Base-by-base conservation (phyloP, 2,888 invertebrate species). In the Leptura quadrifasciata region DNA sequence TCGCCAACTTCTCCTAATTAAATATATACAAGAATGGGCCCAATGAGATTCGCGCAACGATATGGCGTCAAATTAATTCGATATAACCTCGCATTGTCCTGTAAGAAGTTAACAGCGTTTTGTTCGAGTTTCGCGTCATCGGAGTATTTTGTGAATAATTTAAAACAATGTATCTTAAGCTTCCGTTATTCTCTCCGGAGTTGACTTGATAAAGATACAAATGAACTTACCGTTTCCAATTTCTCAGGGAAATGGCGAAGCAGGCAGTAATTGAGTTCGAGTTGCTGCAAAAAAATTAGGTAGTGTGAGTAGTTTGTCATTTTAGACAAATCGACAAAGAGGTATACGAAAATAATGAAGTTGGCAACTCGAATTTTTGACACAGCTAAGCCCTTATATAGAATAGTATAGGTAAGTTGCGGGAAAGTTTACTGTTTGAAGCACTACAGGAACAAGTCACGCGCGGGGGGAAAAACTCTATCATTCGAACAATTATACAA, bases 81-180 rank as follows among this genome's bases (percentile, higher is more conserved):
- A n/a, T n/a, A 47, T 5, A 47, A 47, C 47, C 47, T 15, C 0
- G 47, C n/a, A 47, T 47, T 47, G 47, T 47, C 0, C n/a, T 5
- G 4, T 47, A n/a, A n/a, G 15, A n/a, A 47, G 47, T 47, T 47
- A 47, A 47, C 47, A n/a, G 17, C 3, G 15, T 47, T 47, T 47
- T 47, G 47, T 47, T n/a, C 47, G n/a, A 47, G 47, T 47, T 47
- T 47, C 47, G 47, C n/a, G 47, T n/a, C 47, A 47, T n/a, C 47
- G 47, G 47, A 47, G 47, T 47, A 12, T 47, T 47, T 47, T 47
- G 47, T 47, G 47, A 47, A 12, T 47, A 47, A 47, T 47, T 47
- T n/a, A 47, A n/a, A 47, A 47, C 47, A 47, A 47, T 47, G 15
- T 47, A 12, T 47, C n/a, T n/a, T 47, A 47, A 47, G 47, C 47